These are phyloP conservation scores for Ditylenchus weischeri DNA, from an alignment of 2,888 invertebrate species.

Conservation along the genomic window DNA sequence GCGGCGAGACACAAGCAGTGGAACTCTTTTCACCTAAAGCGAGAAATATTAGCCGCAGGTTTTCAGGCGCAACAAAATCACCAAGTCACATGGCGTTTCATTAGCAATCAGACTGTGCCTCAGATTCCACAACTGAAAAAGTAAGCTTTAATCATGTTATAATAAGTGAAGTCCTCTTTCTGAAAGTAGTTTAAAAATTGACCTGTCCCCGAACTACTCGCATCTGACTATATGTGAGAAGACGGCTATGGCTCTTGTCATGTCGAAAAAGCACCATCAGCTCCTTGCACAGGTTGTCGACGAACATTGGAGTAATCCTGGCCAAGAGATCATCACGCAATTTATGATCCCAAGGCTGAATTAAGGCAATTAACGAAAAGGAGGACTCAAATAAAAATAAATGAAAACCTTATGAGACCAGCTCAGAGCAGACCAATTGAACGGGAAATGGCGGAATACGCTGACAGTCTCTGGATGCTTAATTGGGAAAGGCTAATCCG, in stretches of 20 bases:
- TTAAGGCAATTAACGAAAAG: neutral
- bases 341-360: slow-evolving; percentile 35
- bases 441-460: slow-evolving; percentile 48
- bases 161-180: neutral
- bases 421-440: slow-evolving; percentile 47
- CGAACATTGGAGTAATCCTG: slow-evolving; percentile 42
- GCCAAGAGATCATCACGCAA: slow-evolving; percentile 39
- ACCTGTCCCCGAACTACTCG: slow-evolving; percentile 49
- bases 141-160: neutral
- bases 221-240: slow-evolving; percentile 43
- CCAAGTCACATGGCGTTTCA: slow-evolving; percentile 43
- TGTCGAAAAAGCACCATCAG: slow-evolving; percentile 68
- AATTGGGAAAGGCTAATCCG: slow-evolving; percentile 95
- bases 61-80: too few species aligned
- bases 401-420: slow-evolving; percentile 43
- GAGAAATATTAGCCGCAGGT: neutral
- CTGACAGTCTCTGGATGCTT: slow-evolving; percentile 81
- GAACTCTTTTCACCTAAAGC: slow-evolving; percentile 32
- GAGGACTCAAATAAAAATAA: neutral
- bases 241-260: slow-evolving; percentile 37
- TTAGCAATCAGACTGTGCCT: slow-evolving; percentile 37
- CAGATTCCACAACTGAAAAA: slow-evolving; percentile 37
- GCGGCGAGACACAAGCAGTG: slow-evolving; percentile 34
- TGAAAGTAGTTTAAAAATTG: neutral
- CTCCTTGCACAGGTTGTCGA: slow-evolving; percentile 46